Evolutionary conservation across 2,888 invertebrate species (phyloP), one percentile per base, ranked within the genome.

Genomic region (Hypolimnas misippus): DNA sequence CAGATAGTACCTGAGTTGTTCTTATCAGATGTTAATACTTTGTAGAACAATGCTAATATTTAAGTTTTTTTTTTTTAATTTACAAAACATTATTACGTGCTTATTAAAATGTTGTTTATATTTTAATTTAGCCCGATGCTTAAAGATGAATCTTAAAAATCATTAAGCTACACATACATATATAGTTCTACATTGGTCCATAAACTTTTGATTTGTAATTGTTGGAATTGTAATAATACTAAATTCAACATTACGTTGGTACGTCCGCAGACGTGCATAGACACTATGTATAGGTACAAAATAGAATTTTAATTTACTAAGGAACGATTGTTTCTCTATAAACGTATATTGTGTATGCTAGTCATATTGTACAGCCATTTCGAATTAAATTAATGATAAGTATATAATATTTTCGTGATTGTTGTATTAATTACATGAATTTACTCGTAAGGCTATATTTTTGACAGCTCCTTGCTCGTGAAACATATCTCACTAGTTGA

Each of bases 291-390:
- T 87, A 86, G 82, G 79, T 86, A 87, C 81, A 85, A 85, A 86
- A 72, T 87, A 88, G 83, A 77, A 70, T 83, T 84, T 81, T 84
- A 79, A 78, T 83, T 82, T 80, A 79, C 75, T 71, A 70, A 75
- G 38, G 57, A 56, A 59, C 70, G 73, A 77, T 82, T 75, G 77
- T 82, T 85, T 83, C 73, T 75, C 70, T 70, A 77, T 80, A 79
- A 78, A 71, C 76, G 80, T 84, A 67, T 57, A 84, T 79, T 83
- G 84, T 87, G 83, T 89, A 87, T 82, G 84, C 87, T 90, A 91
- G 87, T 85, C 83, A 81, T 86, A 84, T 78, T 90, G 90, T 91
- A 90, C 90, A 91, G 87, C 80, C 74, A 82, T 82, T 84, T 83
- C 78, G 76, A 84, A 81, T 82, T 71, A 66, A 74, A 68, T 82